Evolutionary conservation across 1,140 invertebrate genomes (phyloP), one percentile per base, ranked within the genome.

Genomic region (Lucilia sericata): DNA sequence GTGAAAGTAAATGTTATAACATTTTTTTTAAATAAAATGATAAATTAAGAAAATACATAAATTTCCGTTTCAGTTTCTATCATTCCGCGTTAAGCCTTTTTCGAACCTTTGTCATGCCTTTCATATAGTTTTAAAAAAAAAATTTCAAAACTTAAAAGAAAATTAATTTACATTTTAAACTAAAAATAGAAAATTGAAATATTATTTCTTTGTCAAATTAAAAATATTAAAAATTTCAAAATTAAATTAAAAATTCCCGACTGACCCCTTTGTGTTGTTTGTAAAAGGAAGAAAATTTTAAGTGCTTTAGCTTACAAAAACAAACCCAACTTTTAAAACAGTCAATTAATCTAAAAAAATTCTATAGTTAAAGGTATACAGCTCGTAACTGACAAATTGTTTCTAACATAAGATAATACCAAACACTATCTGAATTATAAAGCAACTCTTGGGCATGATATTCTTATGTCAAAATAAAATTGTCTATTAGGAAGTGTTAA

Each of bases 41-140:
- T 21, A 10, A 9, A 70, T n/a, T 19, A 65, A 65, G n/a, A 70
- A 25, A 70, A 70, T 70, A 70, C 2, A 70, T 4, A 70, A 70
- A 21, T 70, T 10, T 17, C 19, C 17, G 21, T 25, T 4, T 12
- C 21, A 9, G 8, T 10, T 21, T 9, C 65, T 70, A 21, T 21
- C 65, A 70, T 70, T 70, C 65, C 65, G 8, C 2, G 19, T 25
- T 21, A 21, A 25, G 65, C 65, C 65, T 70, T 70, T 70, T 70
- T 70, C 65, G 65, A 70, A 70, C 65, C 65, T 70, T 25, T 70
- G 65, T 25, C 65, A 25, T 25, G 19, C 65, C 19, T n/a, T n/a
- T n/a, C 19, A 65, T n/a, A 65, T n/a, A 8, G n/a, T n/a, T 5
- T 65, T 49, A 49, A 47, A 36, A 74, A 19, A 5, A 74, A 74